Evolutionary conservation across 2,113 vertebrate species (phyloP), one percentile per base, ranked within the genome.

Genomic region (Morone saxatilis): DNA sequence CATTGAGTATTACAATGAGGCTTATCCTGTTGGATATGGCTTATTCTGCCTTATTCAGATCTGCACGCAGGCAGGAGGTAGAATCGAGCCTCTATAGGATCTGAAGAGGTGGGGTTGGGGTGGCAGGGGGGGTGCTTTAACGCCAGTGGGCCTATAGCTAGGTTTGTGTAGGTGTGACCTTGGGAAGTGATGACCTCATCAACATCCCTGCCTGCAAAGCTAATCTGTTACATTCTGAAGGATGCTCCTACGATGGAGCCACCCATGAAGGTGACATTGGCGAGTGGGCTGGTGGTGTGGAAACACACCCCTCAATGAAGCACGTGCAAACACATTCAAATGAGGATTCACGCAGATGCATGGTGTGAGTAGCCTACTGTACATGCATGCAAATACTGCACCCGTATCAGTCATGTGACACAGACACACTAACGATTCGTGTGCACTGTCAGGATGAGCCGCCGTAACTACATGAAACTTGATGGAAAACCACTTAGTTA

Each of bases 171-270:
- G 85, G 84, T 91, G 89, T 91, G 91, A 93, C 94, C 93, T 94
- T 94, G 94, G 92, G 86, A 90, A 92, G 86, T 88, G 92, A 90
- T 93, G 94, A 94, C 94, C 93, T 94, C 91, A 93, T 94, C 94
- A 94, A 92, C 92, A 91, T 92, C 88, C 84, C 90, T 77, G 90
- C 91, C 91, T 90, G 91, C 91, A 88, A 92, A 93, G 91, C 91
- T 94, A 93, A 94, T 94, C 92, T 93, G 93, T 92, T 92, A 78
- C 89, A 84, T 93, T 93, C 93, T 92, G 92, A 92, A 94, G 92
- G 94, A 93, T 94, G 94, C 91, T 93, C 88, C 90, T 40, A 76
- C 81, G 59, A 91, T 56, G 85, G 89, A 93, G 93, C 90, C 90
- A 81, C 83, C 91, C 93, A 87, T 93, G 93, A 94, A 94, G 94